Base-by-base conservation (phyloP, 2,888 invertebrate genomes). In the Melinaea menophilus region DNA sequence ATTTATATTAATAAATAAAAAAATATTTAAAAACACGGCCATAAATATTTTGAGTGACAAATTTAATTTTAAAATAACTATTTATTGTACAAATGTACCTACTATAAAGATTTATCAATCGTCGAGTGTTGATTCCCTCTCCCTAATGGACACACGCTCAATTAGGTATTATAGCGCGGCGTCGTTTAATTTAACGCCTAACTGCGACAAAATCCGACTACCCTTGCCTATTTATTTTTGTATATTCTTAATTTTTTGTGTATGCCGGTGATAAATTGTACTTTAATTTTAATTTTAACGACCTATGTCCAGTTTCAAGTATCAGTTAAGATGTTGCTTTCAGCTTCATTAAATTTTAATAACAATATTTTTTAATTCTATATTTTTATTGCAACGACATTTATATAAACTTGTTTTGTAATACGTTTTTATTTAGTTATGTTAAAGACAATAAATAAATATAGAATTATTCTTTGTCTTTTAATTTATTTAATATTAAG, bases 111-210 rank as follows among this genome's bases (percentile, higher is more conserved):
- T 71, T 73, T 75, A 78, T 77, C 76, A 77, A 79, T 79, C 76
- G 77, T 73, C 73, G 69, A 73, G 69, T 75, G 75, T 77, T 75
- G 79, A 75, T 75, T 75, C 78, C 73, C 74, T 74, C 72, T 71
- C 74, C 79, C 77, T 85, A 87, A 88, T 86, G 86, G 85, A 75
- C 84, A 82, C 82, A 86, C 87, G 86, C 85, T 86, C 88, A 88
- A 88, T 88, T 88, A 88, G 82, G 79, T 85, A 86, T 87, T 85
- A 88, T 85, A 79, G 82, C 84, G 74, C 79, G 73, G 81, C 77
- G 84, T 79, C 82, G 85, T 86, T 87, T 86, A 87, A 87, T 87
- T 85, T 87, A 82, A 86, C 86, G 83, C 85, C 82, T 81, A 84
- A 86, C 84, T 82, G 80, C 80, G 79, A 79, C 85, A 86, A 78